Percentiles rank a stretch among this genome's conserved stretches.
These are phyloP conservation scores for Alfaro cultratus DNA, from an alignment of 2,797 vertebrate genomes.

Conservation along the genomic window DNA sequence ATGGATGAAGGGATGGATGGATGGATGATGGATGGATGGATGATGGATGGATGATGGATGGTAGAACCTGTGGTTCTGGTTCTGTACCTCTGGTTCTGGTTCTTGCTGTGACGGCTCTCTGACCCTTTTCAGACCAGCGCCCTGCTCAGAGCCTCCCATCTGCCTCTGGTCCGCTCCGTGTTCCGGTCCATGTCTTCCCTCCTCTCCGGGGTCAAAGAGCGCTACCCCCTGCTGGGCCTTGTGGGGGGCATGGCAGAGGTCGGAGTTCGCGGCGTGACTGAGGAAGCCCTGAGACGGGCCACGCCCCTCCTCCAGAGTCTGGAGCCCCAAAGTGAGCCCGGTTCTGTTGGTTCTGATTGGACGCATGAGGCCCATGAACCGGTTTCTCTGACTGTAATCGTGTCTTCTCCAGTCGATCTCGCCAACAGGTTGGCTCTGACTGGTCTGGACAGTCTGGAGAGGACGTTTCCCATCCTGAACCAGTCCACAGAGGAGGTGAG, in stretches of 20 bases:
- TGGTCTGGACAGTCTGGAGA: constrained; percentile 75
- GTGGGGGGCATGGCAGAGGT: constrained; percentile 68
- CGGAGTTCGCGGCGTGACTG: constrained; percentile 57
- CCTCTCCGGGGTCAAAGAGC: constrained; percentile 65
- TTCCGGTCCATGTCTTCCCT: constrained; percentile 52
- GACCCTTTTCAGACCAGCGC: constrained; percentile 61
- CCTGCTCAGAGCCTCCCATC: constrained; percentile 49
- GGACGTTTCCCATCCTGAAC: constrained; percentile 73
- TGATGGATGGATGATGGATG: no score
- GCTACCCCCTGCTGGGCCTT: constrained; percentile 70
- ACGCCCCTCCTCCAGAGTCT: constrained; percentile 63
- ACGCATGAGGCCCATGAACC: no score
- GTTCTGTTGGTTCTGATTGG: not conserved
- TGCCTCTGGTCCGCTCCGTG: constrained; percentile 72
- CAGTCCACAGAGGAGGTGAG: constrained; percentile 77
- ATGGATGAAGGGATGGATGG: no score
- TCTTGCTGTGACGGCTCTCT: not conserved
- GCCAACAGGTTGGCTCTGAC: constrained; percentile 69
- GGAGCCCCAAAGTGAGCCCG: constrained; percentile 65
- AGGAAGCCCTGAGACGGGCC: constrained; percentile 55
- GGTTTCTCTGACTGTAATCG: not conserved
- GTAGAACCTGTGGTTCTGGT: no score
- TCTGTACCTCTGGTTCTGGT: no score
- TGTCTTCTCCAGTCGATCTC: constrained; percentile 61
- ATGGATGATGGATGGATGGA: no score